Base-by-base conservation (phyloP, 1,140 invertebrate genomes). In the Zaprionus gabonicus region DNA sequence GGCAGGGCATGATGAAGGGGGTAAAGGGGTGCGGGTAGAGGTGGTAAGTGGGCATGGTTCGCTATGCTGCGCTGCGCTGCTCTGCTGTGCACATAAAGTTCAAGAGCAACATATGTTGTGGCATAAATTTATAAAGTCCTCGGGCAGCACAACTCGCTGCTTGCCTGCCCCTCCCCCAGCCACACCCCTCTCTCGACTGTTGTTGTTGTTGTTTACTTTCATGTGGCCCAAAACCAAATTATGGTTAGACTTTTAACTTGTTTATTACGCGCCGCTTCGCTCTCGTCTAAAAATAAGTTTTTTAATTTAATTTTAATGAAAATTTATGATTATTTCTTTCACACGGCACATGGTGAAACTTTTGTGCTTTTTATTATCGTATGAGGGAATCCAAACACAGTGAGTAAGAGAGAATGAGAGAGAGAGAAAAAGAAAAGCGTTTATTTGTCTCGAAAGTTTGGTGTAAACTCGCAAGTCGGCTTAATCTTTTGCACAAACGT, bases 201-300 rank as follows among this genome's bases (percentile, higher is more conserved):
- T 27, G 25, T 56, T 71, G 34, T 77, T 80, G 34, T 77, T 80
- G 78, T 80, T 80, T 80, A 67, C 66, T 80, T 80, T 78, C 69
- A 77, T 86, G 76, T 87, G 73, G 67, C 58, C 63, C 60, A 31
- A 71, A 71, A 80, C 85, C 81, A 80, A 90, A 90, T 90, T 90
- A 90, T 90, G 85, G 85, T 90, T 84, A 90, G 85, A 90, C 81
- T 90, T 80, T 90, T 90, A 90, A 90, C 85, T 90, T 90, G 85
- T 84, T 90, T 90, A 90, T 88, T 88, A 83, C 81, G 68, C 69
- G 53, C 66, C 25, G 56, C 58, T 23, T 46, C 69, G 59, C 38
- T 36, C 38, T 36, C 36, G 28, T 60, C 58, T 57, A 68, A 53
- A 71, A 79, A 71, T 69, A 88, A 88, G 85, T 88, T 88, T 88